Evolutionary conservation across 2,888 invertebrate species (phyloP).

Genomic region (Eulithis testata): DNA sequence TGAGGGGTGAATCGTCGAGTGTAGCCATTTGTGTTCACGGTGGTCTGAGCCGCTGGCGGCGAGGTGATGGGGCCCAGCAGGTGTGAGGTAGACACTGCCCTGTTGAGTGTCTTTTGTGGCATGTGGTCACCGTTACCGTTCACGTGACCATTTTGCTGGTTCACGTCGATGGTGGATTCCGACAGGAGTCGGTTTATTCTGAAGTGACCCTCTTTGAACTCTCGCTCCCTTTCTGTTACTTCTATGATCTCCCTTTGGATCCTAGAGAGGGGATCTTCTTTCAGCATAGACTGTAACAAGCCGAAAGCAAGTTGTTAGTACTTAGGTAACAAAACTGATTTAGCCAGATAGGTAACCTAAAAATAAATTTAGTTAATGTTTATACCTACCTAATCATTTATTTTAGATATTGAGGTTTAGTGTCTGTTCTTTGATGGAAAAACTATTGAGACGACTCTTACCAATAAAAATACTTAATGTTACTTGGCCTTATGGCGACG

Average conservation of each 20-base stretch:
- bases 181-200: slow-evolving; percentile 75
- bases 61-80: slow-evolving; percentile 69
- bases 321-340: too few relatives aligned
- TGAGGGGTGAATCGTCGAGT: slow-evolving; percentile 86
- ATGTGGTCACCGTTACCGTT: slow-evolving; percentile 73
- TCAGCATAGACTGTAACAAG: slow-evolving; percentile 81
- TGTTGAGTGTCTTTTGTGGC: slow-evolving; percentile 62
- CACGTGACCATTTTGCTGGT: slow-evolving; percentile 74
- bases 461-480: too few relatives aligned
- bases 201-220: slow-evolving; percentile 87
- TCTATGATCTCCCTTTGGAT: slow-evolving; percentile 96
- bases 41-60: slow-evolving; percentile 64
- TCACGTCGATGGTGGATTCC: slow-evolving; percentile 78
- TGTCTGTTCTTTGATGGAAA: too few relatives aligned
- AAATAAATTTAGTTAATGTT: too few relatives aligned
- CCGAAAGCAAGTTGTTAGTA: slow-evolving; percentile 22
- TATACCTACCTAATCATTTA: too few relatives aligned
- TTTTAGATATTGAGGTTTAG: too few relatives aligned
- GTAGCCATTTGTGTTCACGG: slow-evolving; percentile 78
- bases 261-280: slow-evolving; percentile 90
- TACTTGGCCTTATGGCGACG: too few relatives aligned
- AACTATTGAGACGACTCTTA: too few relatives aligned
- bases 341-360: too few relatives aligned
- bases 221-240: slow-evolving; percentile 93
- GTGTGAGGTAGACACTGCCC: slow-evolving; percentile 79